phyloP scores from a whole-genome alignment of 1,140 invertebrate genomes.

The Phymorhynchus buccinoides region DNA sequence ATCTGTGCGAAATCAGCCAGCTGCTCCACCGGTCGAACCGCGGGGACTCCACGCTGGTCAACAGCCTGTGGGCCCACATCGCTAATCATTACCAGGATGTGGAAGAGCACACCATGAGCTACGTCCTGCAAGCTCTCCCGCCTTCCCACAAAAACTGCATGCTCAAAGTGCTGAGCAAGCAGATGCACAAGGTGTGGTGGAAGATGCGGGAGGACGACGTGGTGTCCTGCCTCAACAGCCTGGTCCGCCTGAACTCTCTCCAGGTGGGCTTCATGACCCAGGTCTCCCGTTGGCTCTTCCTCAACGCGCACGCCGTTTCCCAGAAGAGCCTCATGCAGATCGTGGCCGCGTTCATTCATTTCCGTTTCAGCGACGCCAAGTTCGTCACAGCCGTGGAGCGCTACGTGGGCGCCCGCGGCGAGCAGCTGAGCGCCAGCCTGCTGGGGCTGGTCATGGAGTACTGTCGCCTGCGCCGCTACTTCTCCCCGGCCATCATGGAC shows the following conservation, averaged over 20 bases:
- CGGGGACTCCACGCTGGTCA: slow-evolving; percentile 73
- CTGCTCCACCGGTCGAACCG: slow-evolving; percentile 63
- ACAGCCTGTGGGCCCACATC: slow-evolving; percentile 83
- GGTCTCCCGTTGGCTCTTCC: slow-evolving; percentile 78
- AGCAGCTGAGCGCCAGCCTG: slow-evolving; percentile 75
- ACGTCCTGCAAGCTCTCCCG: slow-evolving; percentile 77
- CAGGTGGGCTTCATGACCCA: slow-evolving; percentile 73
- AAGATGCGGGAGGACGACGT: slow-evolving; percentile 77
- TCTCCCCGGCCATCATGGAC: slow-evolving; percentile 78
- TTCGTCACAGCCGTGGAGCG: slow-evolving; percentile 78
- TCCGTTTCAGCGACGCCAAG: slow-evolving; percentile 66
- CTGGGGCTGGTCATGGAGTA: slow-evolving; percentile 79
- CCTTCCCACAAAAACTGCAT: slow-evolving; percentile 77
- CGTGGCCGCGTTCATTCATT: slow-evolving; percentile 65
- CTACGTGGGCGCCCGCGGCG: slow-evolving; percentile 76
- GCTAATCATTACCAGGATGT: slow-evolving; percentile 78
- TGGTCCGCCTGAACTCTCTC: slow-evolving; percentile 72
- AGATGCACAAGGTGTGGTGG: slow-evolving; percentile 77
- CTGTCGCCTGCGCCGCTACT: slow-evolving; percentile 77
- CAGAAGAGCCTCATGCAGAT: slow-evolving; percentile 79
- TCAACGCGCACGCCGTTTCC: slow-evolving; percentile 78
- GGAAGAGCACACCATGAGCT: slow-evolving; percentile 76
- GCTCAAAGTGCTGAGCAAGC: slow-evolving; percentile 79
- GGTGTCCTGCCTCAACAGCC: slow-evolving; percentile 76
- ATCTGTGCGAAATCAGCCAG: slow-evolving; percentile 78